Percentiles rank a stretch among this genome's conserved stretches.
These are phyloP conservation scores for Noctua janthina DNA, from an alignment of 2,888 invertebrate genomes.

Conservation along the genomic window DNA sequence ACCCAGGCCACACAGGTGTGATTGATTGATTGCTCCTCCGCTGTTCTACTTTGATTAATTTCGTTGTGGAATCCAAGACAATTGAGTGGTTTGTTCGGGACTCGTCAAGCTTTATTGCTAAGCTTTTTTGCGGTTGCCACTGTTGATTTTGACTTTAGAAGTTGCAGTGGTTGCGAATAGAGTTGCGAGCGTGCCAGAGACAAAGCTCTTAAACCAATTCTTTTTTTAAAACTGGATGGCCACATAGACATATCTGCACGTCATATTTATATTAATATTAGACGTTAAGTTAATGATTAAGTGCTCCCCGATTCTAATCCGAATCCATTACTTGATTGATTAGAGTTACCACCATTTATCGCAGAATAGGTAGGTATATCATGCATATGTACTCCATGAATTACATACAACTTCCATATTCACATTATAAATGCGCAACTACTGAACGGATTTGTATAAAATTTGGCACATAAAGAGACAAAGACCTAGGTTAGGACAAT, in stretches of 20 bases:
- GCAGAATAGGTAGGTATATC: not conserved
- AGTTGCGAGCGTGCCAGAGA: not conserved
- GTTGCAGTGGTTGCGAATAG: not conserved
- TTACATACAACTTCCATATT: not conserved
- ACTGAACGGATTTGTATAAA: not conserved
- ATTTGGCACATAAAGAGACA: not conserved
- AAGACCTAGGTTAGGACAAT: not conserved
- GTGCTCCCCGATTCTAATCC: conserved; percentile 6
- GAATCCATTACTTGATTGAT: conserved; percentile 11
- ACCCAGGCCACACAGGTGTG: not conserved
- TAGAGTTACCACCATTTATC: not conserved
- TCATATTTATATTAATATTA: not conserved
- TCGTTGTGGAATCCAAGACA: not conserved
- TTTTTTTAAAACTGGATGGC: not conserved
- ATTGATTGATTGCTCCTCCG: not conserved
- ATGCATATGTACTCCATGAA: not conserved
- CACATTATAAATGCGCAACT: not conserved
- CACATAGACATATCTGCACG: not conserved
- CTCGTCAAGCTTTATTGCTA: not conserved
- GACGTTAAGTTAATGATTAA: conserved; percentile 7
- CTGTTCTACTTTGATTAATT: not conserved
- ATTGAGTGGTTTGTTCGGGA: not conserved
- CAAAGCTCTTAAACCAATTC: not conserved
- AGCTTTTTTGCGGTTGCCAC: not conserved
- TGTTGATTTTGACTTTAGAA: not conserved